Conservation (phyloP, 2,113 vertebrate genomes). For the Chionomys nivalis region DNA sequence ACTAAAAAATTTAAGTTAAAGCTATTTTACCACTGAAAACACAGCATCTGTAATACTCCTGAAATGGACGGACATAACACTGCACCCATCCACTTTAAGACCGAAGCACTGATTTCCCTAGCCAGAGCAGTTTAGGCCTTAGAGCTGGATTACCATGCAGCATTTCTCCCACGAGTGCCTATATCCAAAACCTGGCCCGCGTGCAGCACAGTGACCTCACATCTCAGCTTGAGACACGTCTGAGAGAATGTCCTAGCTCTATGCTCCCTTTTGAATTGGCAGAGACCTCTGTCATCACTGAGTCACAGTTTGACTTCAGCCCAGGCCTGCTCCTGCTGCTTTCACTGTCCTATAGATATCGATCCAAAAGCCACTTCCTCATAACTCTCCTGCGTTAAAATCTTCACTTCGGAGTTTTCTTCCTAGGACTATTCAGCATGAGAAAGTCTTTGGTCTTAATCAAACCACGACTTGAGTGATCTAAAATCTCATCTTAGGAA, state of each 20-base stretch:
- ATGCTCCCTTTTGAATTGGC: neutral
- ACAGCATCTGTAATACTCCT: conserved; percentile 92
- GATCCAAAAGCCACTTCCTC: neutral
- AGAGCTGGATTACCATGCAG: neutral
- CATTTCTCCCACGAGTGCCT: neutral
- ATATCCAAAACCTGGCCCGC: neutral
- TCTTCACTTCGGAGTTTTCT: conserved; percentile 5
- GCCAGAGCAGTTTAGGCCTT: neutral
- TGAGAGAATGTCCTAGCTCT: neutral
- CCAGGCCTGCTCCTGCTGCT: neutral
- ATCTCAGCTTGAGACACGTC: neutral
- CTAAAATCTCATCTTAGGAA: conserved; percentile 53
- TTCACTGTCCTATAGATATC: neutral
- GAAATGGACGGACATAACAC: neutral
- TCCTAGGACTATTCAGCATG: neutral
- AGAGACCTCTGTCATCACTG: neutral
- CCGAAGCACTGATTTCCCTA: neutral
- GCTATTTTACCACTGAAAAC: conserved; percentile 92
- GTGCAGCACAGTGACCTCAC: neutral
- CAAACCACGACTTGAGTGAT: conserved; percentile 91
- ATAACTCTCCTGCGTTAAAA: neutral
- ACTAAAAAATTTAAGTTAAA: neutral
- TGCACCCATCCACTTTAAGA: neutral
- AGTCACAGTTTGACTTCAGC: neutral
- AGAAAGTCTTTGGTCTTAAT: conserved; percentile 88